Evolutionary conservation across 2,113 vertebrate species (phyloP), one percentile per base, ranked within the genome.

Genomic region (Buteo buteo): DNA sequence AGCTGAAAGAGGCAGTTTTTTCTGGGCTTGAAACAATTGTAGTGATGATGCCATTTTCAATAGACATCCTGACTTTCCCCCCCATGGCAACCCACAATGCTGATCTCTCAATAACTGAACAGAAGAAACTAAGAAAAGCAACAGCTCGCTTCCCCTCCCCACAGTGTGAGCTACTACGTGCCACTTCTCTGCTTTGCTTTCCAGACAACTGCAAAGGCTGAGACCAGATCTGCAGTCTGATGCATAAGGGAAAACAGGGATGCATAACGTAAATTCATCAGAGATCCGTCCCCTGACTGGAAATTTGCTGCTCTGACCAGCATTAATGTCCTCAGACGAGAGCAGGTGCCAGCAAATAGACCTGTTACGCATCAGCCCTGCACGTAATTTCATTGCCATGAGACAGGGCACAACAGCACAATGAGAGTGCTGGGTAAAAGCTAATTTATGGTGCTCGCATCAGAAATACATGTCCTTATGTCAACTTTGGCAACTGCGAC

Each of bases 1-100:
- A 93, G 84, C 59, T 96, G 93, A 96, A 97, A 96, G 94, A 96
- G 58, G 78, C 89, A 88, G 81, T 24, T 90, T 78, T 76, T 86
- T 52, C 64, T 70, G 64, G 78, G 65, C 66, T 86, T 4, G 5
- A 85, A 87, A 88, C 62, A 81, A 79, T 11, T 54, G 89, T 16
- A 73, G 58, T 11, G 38, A 70, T 45, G 58, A 91, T 79, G 78
- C 49, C 38, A n/a, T 94, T 91, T 86, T 36, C 64, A 81, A 47
- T 0, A 58, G 69, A 59, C 34, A 82, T 31, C 28, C 67, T 61
- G 69, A 83, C 69, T 31, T 16, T 20, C 28, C 45, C 38, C 38
- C 11, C 32, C 40, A 25, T 34, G 17, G 45, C 45, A 89, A 93
- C 59, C 65, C 58, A 72, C 5, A 14, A 49, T 18, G 29, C 57